phyloP scores from a whole-genome alignment of 2,113 vertebrate genomes.

The Edolisoma coerulescens region DNA sequence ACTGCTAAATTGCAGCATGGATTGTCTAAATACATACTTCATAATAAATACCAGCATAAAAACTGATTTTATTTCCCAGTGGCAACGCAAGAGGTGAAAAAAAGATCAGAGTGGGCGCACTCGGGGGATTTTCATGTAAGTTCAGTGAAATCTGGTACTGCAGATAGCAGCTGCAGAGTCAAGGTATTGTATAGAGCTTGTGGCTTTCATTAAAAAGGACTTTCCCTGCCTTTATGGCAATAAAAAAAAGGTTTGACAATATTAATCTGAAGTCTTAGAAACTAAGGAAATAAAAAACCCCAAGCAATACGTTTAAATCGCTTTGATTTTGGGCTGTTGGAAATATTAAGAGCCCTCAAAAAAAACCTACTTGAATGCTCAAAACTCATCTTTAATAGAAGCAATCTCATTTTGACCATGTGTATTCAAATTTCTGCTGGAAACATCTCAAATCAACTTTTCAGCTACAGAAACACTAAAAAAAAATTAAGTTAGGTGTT shows the following conservation, averaged over 20 bases:
- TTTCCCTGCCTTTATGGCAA: neutral
- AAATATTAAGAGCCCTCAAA: neutral
- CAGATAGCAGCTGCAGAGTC: neutral
- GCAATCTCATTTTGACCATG: neutral
- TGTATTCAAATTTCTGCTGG: neutral
- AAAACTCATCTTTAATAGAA: neutral
- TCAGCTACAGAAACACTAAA: neutral
- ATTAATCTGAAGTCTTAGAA: constrained; percentile 22
- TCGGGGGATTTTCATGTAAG: neutral
- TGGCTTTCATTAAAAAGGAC: constrained; percentile 41
- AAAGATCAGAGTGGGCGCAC: neutral
- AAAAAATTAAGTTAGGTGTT: neutral
- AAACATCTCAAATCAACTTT: neutral
- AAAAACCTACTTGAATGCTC: neutral
- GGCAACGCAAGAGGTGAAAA: neutral
- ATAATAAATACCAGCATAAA: constrained; percentile 38
- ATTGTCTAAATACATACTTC: neutral
- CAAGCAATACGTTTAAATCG: neutral
- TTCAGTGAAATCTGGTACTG: neutral
- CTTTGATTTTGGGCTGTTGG: neutral
- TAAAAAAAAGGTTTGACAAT: neutral
- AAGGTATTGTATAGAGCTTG: neutral
- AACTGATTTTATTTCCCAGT: neutral
- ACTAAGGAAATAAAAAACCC: neutral
- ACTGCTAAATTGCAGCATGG: neutral